These are phyloP conservation scores for Drosophila teissieri DNA, from an alignment of 1,140 invertebrate species.

Conservation along the genomic window DNA sequence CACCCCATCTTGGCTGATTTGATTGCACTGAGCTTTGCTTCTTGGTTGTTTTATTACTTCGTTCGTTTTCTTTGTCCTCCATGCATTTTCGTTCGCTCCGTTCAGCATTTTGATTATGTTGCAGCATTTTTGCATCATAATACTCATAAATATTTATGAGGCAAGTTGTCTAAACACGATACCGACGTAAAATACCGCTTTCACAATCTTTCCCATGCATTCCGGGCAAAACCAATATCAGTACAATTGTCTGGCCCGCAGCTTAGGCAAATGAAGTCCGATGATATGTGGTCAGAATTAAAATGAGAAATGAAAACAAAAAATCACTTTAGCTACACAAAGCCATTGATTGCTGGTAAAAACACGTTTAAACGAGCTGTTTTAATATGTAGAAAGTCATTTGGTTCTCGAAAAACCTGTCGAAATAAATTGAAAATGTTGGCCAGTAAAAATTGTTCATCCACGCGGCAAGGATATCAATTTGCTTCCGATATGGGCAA, in stretches of 20 bases:
- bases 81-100: neutral
- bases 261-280: constrained; percentile 11
- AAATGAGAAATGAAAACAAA: constrained; percentile 29
- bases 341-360: constrained; percentile 33
- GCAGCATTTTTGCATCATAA: constrained; percentile 62
- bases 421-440: constrained; percentile 25
- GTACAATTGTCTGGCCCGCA: constrained; percentile 3
- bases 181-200: constrained; percentile 22
- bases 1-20: constrained; percentile 52
- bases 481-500: constrained; percentile 23
- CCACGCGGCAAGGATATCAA: constrained; percentile 41
- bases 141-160: constrained; percentile 76
- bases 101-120: constrained; percentile 49
- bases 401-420: constrained; percentile 15
- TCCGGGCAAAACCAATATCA: constrained; percentile 35
- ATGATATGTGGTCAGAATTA: constrained; percentile 2
- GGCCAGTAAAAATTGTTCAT: constrained; percentile 6
- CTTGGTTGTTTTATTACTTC: constrained; percentile 7
- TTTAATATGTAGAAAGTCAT: constrained; percentile 27
- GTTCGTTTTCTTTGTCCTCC: neutral
- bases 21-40: constrained; percentile 59
- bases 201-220: constrained; percentile 15
- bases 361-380: constrained; percentile 36
- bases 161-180: constrained; percentile 37
- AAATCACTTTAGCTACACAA: constrained; percentile 25